Evolutionary conservation across 2,888 invertebrate species (phyloP), one percentile per base, ranked within the genome.

Genomic region (Megamerina dolium): DNA sequence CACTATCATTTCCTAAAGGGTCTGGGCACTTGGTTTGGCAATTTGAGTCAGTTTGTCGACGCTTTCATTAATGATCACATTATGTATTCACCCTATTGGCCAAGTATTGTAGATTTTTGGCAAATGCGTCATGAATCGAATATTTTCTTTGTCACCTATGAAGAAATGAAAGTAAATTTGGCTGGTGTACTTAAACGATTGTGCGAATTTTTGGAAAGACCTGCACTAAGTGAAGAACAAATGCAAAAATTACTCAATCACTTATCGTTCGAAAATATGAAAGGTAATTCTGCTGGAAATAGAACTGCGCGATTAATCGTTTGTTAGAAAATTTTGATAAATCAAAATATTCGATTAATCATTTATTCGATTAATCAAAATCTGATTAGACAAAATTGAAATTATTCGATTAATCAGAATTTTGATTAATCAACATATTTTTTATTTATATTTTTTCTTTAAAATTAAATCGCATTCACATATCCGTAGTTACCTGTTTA

Each of bases 1-100:
- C 87, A 78, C 64, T 89, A 82, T 58, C 81, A 87, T 64, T 74
- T 78, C 46, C 63, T 79, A 1, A 77, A 81, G 47, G 73, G 75
- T 43, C 80, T 81, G 0, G 80, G 80, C 56, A 81, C 77, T 52
- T 56, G 59, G 2, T 78, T 80, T 17, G 33, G 39, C 12, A 78
- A 79, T 57, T 81, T 83, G 51, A 72, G 75, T 52, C 76, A 74
- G 2, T 54, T 51, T 21, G 19, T 54, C 1, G 33, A 50, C 2
- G 45, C 30, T 6, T 50, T 55, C n/a, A 27, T 55, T 13, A 45
- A 40, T 6, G 41, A 53, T 27, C 43, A 51, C 19, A 27, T 50
- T 19, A 12, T 38, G 23, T 52, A 43, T 21, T 35, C 50, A 19
- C 53, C 54, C 8, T 55, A 45, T 17, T 56, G 54, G 54, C 26